Evolutionary conservation across 2,888 invertebrate genomes (phyloP).

Genomic region (Netelia virgata): DNA sequence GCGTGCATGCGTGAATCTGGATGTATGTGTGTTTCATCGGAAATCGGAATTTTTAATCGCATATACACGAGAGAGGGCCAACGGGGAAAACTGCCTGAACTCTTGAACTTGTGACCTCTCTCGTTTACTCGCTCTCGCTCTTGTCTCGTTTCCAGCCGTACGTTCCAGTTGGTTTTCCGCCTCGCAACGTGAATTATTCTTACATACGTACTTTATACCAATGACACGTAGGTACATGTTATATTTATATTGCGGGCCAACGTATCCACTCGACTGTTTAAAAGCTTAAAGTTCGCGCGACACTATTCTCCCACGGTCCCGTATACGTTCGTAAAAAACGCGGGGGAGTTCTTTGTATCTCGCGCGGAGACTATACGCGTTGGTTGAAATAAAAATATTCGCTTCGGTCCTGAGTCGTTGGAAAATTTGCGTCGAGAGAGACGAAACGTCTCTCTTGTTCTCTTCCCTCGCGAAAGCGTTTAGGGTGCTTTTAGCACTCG

Average conservation of each 20-base stretch:
- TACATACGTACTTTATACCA: conserved; percentile 49
- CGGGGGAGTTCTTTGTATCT: neutral
- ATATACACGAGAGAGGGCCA: conserved; percentile 39
- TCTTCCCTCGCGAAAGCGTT: conserved; percentile 12
- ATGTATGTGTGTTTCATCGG: conserved; percentile 29
- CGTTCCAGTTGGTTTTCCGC: conserved; percentile 59
- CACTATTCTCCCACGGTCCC: no score
- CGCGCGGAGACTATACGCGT: neutral
- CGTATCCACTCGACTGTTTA: conserved; percentile 20
- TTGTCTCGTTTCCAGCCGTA: conserved; percentile 53
- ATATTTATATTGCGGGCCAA: conserved; percentile 1
- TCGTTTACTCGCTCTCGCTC: conserved; percentile 58
- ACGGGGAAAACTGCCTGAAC: conserved; percentile 70
- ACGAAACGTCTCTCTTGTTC: neutral
- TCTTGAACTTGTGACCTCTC: conserved; percentile 80
- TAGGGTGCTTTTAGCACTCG: conserved; percentile 48
- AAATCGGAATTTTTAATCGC: conserved; percentile 57
- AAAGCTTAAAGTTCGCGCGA: conserved; percentile 9
- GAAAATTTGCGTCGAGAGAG: conserved; percentile 15
- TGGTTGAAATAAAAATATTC: neutral
- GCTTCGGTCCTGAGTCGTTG: conserved; percentile 3
- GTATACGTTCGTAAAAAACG: neutral
- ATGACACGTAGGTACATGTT: conserved; percentile 11
- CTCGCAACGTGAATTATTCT: conserved; percentile 72
- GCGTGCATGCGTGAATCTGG: neutral